A percentile compares a stretch with the other conserved stretches of the same genome.
These are phyloP conservation scores for Regulus satrapa DNA, from an alignment of 2,113 vertebrate genomes.

Conservation along the genomic window DNA sequence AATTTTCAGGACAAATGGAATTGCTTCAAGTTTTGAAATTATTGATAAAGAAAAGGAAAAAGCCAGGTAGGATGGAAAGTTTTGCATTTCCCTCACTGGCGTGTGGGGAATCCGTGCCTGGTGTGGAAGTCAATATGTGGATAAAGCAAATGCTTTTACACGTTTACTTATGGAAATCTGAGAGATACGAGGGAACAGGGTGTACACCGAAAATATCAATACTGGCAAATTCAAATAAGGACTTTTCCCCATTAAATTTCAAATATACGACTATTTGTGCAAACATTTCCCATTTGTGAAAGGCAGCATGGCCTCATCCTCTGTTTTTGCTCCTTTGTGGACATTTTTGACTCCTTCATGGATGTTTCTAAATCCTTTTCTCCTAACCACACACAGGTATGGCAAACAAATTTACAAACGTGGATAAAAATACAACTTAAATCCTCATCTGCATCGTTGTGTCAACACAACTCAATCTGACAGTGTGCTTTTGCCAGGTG, in stretches of 20 bases:
- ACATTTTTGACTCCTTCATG: not conserved
- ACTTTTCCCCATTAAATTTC: not conserved
- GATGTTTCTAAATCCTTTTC: not conserved
- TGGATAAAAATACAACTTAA: slow-evolving; percentile 12
- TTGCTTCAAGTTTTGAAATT: not conserved
- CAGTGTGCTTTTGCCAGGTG: slow-evolving; percentile 55
- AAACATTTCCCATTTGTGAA: not conserved
- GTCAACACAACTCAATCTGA: slow-evolving; percentile 45
- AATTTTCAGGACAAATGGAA: not conserved
- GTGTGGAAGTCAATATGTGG: not conserved
- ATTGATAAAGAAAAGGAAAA: not conserved
- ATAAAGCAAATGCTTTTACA: not conserved
- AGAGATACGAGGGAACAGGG: not conserved
- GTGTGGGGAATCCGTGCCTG: not conserved
- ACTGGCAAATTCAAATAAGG: not conserved
- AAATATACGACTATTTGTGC: not conserved
- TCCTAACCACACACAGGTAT: not conserved
- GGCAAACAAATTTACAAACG: slow-evolving; percentile 14
- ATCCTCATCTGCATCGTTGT: slow-evolving; percentile 18
- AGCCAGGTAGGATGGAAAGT: not conserved
- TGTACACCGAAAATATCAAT: not conserved
- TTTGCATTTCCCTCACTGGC: not conserved
- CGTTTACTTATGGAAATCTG: not conserved
- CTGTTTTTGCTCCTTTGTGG: not conserved
- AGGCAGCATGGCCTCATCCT: not conserved